Base-by-base conservation (phyloP, 2,888 invertebrate genomes). In the Desoria tigrina region DNA sequence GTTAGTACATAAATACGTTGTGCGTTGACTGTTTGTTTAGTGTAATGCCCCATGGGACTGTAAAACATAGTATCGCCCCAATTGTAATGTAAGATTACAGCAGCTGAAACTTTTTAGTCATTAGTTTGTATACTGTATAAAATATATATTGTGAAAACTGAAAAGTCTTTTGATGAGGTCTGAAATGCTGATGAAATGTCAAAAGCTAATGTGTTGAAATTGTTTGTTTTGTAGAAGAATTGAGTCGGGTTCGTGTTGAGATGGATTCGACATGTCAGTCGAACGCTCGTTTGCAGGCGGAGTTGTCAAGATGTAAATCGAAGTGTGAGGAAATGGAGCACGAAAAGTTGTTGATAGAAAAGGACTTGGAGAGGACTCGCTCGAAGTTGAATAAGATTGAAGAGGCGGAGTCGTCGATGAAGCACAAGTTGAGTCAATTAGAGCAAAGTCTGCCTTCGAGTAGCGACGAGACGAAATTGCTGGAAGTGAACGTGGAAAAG, bases 271-370 rank as follows among this genome's bases (percentile, higher is more conserved):
- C 64, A 23, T 78, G 78, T 3, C 32, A 50, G n/a, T 50, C 42
- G 2, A 62, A 66, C 26, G 23, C 51, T 78, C 82, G 89, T 71
- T 84, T 90, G 71, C 89, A 91, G 79, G 82, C 89, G 78, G 91
- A 92, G 80, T 86, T 90, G 79, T 91, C 75, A 86, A 90, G 68
- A 87, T 54, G 18, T 42, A 66, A 61, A 66, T 58, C 28, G 42
- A 61, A 14, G 32, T 56, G 57, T 18, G 62, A 66, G 7, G 66
- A 66, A 9, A 21, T 62, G 1, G 42, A 58, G 9, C n/a, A 54
- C 14, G 64, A 64, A 21, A 64, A 59, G 45, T 1, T 1, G n/a
- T 42, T 64, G n/a, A 24, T 64, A 2, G 64, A 64, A 24, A 64
- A 64, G 24, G 64, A 64, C 32, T 23, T 64, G 16, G n/a, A 42